phyloP scores from a whole-genome alignment of 2,113 vertebrate species.

The Eidolon helvum region DNA sequence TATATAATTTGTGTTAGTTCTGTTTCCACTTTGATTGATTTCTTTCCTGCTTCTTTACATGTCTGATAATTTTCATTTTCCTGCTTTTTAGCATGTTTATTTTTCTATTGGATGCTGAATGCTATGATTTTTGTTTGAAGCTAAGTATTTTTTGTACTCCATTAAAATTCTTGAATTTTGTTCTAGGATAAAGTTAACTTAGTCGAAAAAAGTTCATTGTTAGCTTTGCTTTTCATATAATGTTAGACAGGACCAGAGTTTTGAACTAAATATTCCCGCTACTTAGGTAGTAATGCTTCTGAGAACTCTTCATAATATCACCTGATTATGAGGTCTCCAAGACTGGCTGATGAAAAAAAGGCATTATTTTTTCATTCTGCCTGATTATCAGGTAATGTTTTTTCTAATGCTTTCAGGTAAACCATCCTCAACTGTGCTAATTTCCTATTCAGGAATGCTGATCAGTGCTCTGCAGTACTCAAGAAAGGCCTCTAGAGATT shows the following conservation, averaged over 20 bases:
- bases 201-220: not conserved
- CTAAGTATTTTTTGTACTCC: not conserved
- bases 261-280: not conserved
- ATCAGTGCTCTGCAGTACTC: not conserved
- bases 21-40: not conserved
- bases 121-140: not conserved
- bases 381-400: not conserved
- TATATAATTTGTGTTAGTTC: not conserved
- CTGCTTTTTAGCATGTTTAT: not conserved
- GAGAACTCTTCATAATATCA: not conserved
- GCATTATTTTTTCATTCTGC: not conserved
- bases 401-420: not conserved
- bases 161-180: not conserved
- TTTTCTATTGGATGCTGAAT: not conserved
- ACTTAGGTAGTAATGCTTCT: not conserved
- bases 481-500: not conserved
- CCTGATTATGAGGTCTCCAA: not conserved
- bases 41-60: not conserved
- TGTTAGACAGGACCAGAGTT: not conserved
- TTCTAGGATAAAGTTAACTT: not conserved
- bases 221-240: not conserved
- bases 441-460: not conserved
- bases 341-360: not conserved
- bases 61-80: not conserved
- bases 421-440: not conserved